Evolutionary conservation across 2,888 invertebrate genomes (phyloP), one percentile per base, ranked within the genome.

Genomic region (Melitaea athalia): DNA sequence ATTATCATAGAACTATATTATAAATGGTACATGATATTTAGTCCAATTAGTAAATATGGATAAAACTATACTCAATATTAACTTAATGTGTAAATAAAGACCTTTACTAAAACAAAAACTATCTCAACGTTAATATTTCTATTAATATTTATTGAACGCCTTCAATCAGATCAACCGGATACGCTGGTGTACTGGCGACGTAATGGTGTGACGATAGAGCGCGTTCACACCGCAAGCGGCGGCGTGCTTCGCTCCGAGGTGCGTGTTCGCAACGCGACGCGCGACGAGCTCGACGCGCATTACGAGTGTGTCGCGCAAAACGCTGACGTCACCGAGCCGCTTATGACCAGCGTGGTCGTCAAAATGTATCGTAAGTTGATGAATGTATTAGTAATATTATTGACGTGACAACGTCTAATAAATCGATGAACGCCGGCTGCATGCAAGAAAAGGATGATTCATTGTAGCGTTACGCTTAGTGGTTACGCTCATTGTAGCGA

Each of bases 221-320:
- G 81, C 3, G 79, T 82, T 0, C 76, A 77, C 52, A 65, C 76
- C 0, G 75, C 73, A 0, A 76, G 78, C 0, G 75, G 78, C 0
- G 82, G 83, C n/a, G 72, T 83, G 38, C 64, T 85, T 11, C 79
- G 83, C 0, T 83, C 85, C 0, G 81, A 80, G 0, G 77, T 87
- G 50, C 78, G 68, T 50, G 75, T 85, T 14, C 67, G 52, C 12
- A 85, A 85, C 72, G 76, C 81, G 0, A 78, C 85, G 0, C 82
- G 91, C 0, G 76, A 71, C 7, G 89, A 91, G 3, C 76, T 86
- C 0, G 82, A 87, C 73, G 85, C 87, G 0, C 85, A 82, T 59
- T 91, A 87, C 69, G 87, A 87, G 63, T 91, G 91, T 65, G 67
- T 86, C 0, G 85, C 85, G 0, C 85, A 86, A 43, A 90, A 89